Base-by-base conservation (phyloP, 2,797 vertebrate species). In the Karalla daura region DNA sequence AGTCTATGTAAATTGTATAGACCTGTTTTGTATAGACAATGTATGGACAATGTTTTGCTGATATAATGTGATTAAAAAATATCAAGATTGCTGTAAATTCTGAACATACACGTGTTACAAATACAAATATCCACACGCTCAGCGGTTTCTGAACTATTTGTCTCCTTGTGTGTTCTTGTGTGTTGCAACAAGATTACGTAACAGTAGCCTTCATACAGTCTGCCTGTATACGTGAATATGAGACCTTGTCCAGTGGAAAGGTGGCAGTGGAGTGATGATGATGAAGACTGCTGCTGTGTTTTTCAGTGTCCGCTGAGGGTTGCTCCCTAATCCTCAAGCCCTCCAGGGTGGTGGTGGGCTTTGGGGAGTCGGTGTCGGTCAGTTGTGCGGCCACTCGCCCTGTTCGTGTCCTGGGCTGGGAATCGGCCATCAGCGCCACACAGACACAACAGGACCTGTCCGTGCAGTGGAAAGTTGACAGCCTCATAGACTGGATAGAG, bases 401-500 rank as follows among this genome's bases (percentile, higher is more conserved):
- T 0, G 92, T 94, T 0, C 93, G 92, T 0, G 93, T 94, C 18
- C 84, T 95, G 46, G 94, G 94, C 62, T 95, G 93, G 93, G 94
- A 95, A 15, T 94, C 94, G 0, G 86, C 88, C 71, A 88, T 95
- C 43, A 91, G 90, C 0, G 87, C 92, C 0, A 65, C 89, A 4
- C 89, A 94, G 54, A 94, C 93, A 4, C 93, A 94, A 20, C 89
- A 83, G 67, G 84, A 92, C 37, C 86, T 81, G 28, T 87, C 89
- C 1, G 87, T 94, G 70, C 92, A 89, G 74, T 95, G 94, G 94
- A 90, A 83, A 54, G 94, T 93, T 6, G 92, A 94, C 83, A 94
- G 93, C 33, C 91, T 95, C 70, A 94, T 93, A 7, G 93, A 94
- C 23, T 95, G 94, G 94, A 95, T 94, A 41, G 94, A 94, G 55